Evolutionary conservation across 2,113 vertebrate genomes (phyloP).

Genomic region (Pica pica): DNA sequence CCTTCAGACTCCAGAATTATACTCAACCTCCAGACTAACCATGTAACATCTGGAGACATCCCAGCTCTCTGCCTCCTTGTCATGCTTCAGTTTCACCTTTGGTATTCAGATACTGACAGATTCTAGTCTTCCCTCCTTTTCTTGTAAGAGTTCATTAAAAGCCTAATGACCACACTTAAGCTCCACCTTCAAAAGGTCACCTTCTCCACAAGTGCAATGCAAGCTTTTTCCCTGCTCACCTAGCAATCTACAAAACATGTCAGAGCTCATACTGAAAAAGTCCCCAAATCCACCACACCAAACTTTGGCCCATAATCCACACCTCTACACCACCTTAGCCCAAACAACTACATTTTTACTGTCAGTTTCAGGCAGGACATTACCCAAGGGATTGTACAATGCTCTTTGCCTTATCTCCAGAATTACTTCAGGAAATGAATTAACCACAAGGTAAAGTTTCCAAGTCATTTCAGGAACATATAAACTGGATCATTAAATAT

Average conservation of each 20-base stretch:
- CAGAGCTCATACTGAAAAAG: background rate
- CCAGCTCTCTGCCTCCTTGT: background rate
- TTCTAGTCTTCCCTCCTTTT: background rate
- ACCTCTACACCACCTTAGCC: background rate
- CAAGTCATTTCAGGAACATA: background rate
- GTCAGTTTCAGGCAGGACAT: background rate
- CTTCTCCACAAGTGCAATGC: background rate
- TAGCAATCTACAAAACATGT: background rate
- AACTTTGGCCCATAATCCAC: background rate
- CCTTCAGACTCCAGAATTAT: background rate
- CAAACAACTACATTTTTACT: background rate
- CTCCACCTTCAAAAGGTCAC: background rate
- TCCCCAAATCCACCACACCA: background rate
- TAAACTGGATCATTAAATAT: constrained; percentile 34
- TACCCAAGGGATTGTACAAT: fast-evolving
- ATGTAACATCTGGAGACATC: background rate
- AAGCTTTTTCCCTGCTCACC: background rate
- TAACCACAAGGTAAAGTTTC: background rate
- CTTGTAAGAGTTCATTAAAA: background rate
- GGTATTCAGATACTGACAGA: background rate
- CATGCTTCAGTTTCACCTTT: background rate
- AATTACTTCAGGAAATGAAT: background rate
- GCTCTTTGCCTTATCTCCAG: background rate
- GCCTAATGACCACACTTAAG: background rate
- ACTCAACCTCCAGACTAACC: background rate